These are phyloP conservation scores for Polymixis flavicincta DNA, from an alignment of 2,888 invertebrate genomes.

Conservation along the genomic window DNA sequence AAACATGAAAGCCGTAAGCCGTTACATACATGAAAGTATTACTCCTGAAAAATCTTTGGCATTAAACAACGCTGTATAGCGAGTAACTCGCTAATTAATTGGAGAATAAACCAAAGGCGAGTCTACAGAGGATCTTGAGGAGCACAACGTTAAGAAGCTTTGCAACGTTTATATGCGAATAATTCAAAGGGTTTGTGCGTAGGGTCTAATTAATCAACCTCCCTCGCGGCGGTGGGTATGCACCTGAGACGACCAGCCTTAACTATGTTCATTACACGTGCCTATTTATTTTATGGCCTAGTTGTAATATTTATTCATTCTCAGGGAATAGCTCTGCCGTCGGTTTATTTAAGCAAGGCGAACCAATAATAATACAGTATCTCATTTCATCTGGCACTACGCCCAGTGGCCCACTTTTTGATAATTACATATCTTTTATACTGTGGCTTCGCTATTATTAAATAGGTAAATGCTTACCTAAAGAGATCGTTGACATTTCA, in stretches of 20 bases:
- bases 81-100: slow-evolving; percentile 74
- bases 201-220: slow-evolving; percentile 83
- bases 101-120: slow-evolving; percentile 75
- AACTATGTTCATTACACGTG: slow-evolving; percentile 72
- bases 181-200: slow-evolving; percentile 81
- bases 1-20: too few relatives aligned
- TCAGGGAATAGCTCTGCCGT: slow-evolving; percentile 22
- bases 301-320: slow-evolving; percentile 65
- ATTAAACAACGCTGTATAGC: slow-evolving; percentile 13
- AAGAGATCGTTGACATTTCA: slow-evolving; percentile 12
- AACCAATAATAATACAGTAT: slow-evolving; percentile 21
- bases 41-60: slow-evolving; percentile 35
- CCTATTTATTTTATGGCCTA: slow-evolving; percentile 64
- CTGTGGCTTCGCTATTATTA: slow-evolving; percentile 22
- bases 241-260: slow-evolving; percentile 78
- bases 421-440: slow-evolving; percentile 36
- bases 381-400: slow-evolving; percentile 41
- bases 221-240: slow-evolving; percentile 70
- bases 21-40: slow-evolving; percentile 14
- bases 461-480: slow-evolving; percentile 14
- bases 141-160: slow-evolving; percentile 81
- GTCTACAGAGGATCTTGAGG: slow-evolving; percentile 73
- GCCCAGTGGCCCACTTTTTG: slow-evolving; percentile 26
- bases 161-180: slow-evolving; percentile 78
- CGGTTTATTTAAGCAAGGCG: slow-evolving; percentile 15